Evolutionary conservation across 2,797 vertebrate genomes (phyloP).

Genomic region (Ctenochaetus hawaiiensis): DNA sequence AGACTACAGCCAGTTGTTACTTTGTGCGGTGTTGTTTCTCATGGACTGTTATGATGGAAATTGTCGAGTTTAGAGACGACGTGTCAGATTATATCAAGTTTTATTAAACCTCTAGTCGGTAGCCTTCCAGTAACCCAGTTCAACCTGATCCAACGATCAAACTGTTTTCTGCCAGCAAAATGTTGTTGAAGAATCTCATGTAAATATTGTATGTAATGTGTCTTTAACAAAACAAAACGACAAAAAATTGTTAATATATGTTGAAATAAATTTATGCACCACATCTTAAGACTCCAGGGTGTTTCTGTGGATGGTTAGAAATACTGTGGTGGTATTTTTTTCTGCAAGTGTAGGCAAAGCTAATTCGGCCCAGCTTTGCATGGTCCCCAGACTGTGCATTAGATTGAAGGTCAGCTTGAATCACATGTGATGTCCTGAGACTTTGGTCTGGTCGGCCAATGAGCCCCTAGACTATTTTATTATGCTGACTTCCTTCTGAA

Average conservation of each 20-base stretch:
- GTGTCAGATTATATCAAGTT: conserved; percentile 43
- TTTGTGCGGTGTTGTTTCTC: conserved; percentile 41
- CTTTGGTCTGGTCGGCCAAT: conserved; percentile 60
- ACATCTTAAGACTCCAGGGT: conserved; percentile 48
- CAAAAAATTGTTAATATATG: conserved; percentile 73
- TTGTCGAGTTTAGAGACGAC: conserved; percentile 46
- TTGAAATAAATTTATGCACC: conserved; percentile 81
- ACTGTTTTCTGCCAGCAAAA: conserved; percentile 55
- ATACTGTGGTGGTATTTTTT: conserved; percentile 27
- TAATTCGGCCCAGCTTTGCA: conserved; percentile 49
- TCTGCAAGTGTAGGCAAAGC: conserved; percentile 27
- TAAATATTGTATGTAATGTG: conserved; percentile 76
- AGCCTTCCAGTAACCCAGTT: conserved; percentile 63
- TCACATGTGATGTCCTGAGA: conserved; percentile 70
- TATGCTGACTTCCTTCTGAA: conserved; percentile 67
- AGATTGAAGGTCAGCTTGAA: conserved; percentile 76
- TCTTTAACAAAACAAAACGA: conserved; percentile 65
- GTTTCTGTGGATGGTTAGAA: conserved; percentile 46
- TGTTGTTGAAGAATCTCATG: conserved; percentile 65
- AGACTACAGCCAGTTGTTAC: conserved; percentile 31
- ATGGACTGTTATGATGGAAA: conserved; percentile 62
- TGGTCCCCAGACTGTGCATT: conserved; percentile 53
- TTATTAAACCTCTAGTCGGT: conserved; percentile 46
- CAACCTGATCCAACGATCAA: conserved; percentile 48
- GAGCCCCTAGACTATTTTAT: conserved; percentile 64